Conservation (phyloP, 2,888 invertebrate genomes). For the Apamea crenata region DNA sequence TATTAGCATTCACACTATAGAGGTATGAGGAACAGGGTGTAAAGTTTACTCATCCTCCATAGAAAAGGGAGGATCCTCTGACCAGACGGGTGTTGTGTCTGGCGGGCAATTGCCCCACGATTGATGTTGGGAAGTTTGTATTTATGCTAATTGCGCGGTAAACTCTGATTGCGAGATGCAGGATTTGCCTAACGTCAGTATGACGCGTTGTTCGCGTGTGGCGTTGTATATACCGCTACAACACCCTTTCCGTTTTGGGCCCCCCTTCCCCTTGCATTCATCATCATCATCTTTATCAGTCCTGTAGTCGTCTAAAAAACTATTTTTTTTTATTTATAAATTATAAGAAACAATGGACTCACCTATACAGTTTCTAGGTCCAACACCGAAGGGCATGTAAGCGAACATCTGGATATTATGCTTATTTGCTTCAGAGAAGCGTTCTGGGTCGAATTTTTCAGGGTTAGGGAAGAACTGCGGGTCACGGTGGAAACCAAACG, state of each 20-base stretch:
- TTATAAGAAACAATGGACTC: slow-evolving; percentile 27
- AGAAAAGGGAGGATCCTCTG: no score
- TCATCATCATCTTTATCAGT: background rate
- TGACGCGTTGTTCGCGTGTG: no score
- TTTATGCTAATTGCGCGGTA: no score
- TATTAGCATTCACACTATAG: background rate
- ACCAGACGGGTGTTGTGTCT: no score
- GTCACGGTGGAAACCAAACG: slow-evolving; percentile 54
- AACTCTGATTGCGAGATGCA: no score
- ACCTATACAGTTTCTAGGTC: slow-evolving; percentile 91
- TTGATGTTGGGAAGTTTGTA: no score
- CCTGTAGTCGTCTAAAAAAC: no score
- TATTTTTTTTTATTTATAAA: background rate
- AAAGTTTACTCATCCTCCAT: no score
- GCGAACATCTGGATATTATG: slow-evolving; percentile 70
- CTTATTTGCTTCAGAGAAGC: slow-evolving; percentile 90
- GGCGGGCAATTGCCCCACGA: no score
- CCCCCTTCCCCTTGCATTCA: background rate
- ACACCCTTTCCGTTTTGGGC: background rate
- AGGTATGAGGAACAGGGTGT: no score
- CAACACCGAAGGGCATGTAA: slow-evolving; percentile 89
- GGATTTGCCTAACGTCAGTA: no score
- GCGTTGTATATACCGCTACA: no score
- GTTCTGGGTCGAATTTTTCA: slow-evolving; percentile 87
- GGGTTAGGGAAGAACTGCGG: slow-evolving; percentile 84